Conservation (phyloP, 2,113 vertebrate genomes). For the Calyptommatus sinebrachiatus region DNA sequence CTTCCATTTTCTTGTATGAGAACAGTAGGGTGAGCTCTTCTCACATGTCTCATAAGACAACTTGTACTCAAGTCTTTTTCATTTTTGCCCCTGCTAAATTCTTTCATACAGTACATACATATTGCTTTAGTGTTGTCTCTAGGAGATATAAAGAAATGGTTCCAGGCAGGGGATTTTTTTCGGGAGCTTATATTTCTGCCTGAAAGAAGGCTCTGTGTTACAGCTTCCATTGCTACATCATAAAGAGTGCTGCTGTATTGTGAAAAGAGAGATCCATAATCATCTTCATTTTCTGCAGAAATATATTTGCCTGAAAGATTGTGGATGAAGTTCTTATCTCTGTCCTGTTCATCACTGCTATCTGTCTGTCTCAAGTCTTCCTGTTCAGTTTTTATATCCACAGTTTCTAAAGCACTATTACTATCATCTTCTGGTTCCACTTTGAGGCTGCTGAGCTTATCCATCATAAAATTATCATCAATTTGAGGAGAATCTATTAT, state of each 20-base stretch:
- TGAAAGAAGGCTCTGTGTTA: conserved; percentile 92
- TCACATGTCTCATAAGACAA: conserved; percentile 95
- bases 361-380: conserved; percentile 73
- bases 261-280: conserved; percentile 85
- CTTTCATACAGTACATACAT: conserved; percentile 98
- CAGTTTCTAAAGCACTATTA: conserved; percentile 55
- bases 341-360: conserved; percentile 75
- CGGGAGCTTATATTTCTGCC: conserved; percentile 83
- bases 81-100: conserved; percentile 95
- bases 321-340: conserved; percentile 68
- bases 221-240: conserved; percentile 95
- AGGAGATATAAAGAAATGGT: conserved; percentile 97
- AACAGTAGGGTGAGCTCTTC: conserved; percentile 91
- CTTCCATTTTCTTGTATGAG: conserved; percentile 80
- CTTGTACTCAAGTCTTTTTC: conserved; percentile 97
- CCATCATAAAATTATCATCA: conserved; percentile 56
- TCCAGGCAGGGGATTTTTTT: conserved; percentile 98
- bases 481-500: conserved; percentile 42
- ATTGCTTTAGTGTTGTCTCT: conserved; percentile 96
- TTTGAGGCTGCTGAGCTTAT: conserved; percentile 64
- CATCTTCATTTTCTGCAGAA: conserved; percentile 83
- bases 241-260: conserved; percentile 93
- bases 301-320: conserved; percentile 74
- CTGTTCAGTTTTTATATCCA: conserved; percentile 75
- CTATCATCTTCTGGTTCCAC: conserved; percentile 60